A percentile compares a stretch with the other conserved stretches of the same genome.
phyloP scores from a whole-genome alignment of 2,797 vertebrate species.

The Gambusia yucatana region DNA sequence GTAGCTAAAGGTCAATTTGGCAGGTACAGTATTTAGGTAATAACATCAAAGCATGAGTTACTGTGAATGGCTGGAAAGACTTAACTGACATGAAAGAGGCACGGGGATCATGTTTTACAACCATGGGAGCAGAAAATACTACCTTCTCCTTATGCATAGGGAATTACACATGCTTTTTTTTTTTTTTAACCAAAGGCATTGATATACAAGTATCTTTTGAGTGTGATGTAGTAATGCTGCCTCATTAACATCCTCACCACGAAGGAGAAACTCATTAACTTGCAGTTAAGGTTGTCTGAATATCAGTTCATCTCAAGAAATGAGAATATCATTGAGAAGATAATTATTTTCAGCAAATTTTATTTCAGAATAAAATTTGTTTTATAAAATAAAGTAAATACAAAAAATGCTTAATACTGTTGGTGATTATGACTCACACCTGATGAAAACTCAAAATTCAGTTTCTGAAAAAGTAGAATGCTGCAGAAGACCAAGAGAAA shows the following conservation, averaged over 20 bases:
- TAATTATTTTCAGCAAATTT: neutral
- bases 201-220: neutral
- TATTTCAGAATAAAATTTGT: neutral
- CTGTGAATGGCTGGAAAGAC: neutral
- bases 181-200: no score
- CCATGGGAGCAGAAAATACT: conserved; percentile 3
- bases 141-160: neutral
- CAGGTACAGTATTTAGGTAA: neutral
- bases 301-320: neutral
- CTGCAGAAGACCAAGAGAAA: neutral
- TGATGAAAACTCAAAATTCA: neutral
- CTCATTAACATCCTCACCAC: neutral
- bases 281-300: neutral
- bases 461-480: neutral
- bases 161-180: neutral
- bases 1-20: neutral
- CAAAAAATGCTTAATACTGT: neutral
- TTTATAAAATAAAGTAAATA: neutral
- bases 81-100: neutral
- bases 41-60: neutral
- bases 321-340: neutral
- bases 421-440: neutral
- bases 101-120: neutral
- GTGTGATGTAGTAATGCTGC: neutral
- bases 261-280: neutral